Conservation (phyloP, 2,113 vertebrate species). For the Spizaetus ornatus region DNA sequence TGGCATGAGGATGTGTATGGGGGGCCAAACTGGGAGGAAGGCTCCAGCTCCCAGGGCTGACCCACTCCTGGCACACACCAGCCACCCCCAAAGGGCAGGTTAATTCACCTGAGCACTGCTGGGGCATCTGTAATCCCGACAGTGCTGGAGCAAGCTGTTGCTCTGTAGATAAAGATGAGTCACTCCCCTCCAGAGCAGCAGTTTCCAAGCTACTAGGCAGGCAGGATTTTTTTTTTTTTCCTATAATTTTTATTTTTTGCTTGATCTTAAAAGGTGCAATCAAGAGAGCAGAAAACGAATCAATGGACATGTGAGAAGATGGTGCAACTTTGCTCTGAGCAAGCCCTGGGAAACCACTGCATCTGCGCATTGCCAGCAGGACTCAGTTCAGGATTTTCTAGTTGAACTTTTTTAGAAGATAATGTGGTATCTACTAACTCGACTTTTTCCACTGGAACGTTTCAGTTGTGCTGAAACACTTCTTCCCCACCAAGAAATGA, state of each 20-base stretch:
- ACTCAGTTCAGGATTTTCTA: neutral
- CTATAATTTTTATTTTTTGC: neutral
- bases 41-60: neutral
- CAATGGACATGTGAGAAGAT: neutral
- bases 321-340: rapidly evolving
- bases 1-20: rapidly evolving
- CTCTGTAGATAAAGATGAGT: neutral
- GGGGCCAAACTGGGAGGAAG: neutral
- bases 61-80: neutral
- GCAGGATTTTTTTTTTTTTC: neutral
- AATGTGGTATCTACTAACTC: neutral
- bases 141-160: neutral
- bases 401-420: neutral
- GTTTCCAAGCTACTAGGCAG: neutral
- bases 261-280: neutral
- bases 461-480: neutral
- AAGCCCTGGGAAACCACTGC: neutral
- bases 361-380: neutral
- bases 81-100: neutral
- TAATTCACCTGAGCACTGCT: neutral
- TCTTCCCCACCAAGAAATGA: neutral
- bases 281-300: neutral
- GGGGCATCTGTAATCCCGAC: neutral
- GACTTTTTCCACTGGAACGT: neutral
- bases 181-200: neutral